Conservation (phyloP, 92 coral and sea anemone genomes). For the Porites evermanni region DNA sequence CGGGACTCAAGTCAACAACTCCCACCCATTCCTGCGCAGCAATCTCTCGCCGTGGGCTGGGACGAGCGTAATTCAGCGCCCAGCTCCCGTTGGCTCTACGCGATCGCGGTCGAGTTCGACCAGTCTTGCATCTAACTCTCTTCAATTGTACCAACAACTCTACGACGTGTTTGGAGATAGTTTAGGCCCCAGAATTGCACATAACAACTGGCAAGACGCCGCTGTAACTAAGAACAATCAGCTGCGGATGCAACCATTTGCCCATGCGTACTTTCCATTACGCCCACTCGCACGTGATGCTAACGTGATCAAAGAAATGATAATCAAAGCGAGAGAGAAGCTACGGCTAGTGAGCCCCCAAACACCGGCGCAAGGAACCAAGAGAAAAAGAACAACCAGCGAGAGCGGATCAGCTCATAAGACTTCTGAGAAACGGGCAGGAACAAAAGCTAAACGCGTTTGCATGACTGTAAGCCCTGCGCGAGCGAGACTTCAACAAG, state of each 20-base stretch:
- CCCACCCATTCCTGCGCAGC: constrained; percentile 84
- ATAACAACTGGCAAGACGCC: constrained; percentile 93
- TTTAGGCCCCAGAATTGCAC: constrained; percentile 78
- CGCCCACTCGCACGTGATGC: constrained; percentile 84
- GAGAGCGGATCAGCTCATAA: constrained; percentile 34
- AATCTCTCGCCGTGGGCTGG: constrained; percentile 95
- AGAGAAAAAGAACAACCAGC: constrained; percentile 9
- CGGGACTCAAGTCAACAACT: constrained; percentile 72
- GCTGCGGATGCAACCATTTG: constrained; percentile 83
- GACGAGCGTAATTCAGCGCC: constrained; percentile 74
- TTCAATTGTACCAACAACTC: constrained; percentile 80
- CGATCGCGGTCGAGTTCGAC: constrained; percentile 80
- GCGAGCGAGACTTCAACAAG: background rate
- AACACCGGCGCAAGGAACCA: background rate
- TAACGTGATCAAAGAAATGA: constrained; percentile 67
- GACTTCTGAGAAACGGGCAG: constrained; percentile 45
- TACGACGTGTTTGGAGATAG: constrained; percentile 91
- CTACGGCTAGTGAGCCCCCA: background rate
- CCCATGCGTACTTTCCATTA: constrained; percentile 90
- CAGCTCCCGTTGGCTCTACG: constrained; percentile 64
- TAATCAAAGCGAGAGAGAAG: constrained; percentile 61
- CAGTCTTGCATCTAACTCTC: constrained; percentile 60
- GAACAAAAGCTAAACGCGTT: constrained; percentile 16
- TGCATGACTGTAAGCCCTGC: constrained; percentile 48
- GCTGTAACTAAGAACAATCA: constrained; percentile 78